These are phyloP conservation scores for Diceros bicornis DNA, from an alignment of 2,797 vertebrate species.

Conservation along the genomic window DNA sequence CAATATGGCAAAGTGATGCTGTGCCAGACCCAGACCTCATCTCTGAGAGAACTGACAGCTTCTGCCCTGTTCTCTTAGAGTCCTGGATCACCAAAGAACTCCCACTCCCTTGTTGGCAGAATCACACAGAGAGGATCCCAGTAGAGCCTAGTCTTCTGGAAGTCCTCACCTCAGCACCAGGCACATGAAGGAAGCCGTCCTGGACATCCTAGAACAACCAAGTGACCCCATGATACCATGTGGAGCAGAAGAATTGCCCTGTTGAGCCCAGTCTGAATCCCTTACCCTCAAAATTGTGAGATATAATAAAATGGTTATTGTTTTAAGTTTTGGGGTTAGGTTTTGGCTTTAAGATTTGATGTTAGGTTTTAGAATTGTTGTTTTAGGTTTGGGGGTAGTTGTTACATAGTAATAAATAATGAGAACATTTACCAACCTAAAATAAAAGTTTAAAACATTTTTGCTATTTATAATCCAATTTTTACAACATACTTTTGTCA, in stretches of 20 bases:
- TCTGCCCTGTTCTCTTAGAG: not conserved
- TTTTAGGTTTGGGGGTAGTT: not conserved
- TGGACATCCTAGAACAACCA: not conserved
- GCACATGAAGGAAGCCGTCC: not conserved
- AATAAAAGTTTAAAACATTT: constrained; percentile 52
- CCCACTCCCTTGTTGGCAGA: not conserved
- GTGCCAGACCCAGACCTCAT: not conserved
- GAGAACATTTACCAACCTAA: constrained; percentile 1
- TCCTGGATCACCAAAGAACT: not conserved
- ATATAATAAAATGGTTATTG: constrained; percentile 18
- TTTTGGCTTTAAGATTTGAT: constrained; percentile 20
- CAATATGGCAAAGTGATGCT: not conserved
- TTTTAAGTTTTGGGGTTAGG: not conserved
- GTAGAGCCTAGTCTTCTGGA: not conserved
- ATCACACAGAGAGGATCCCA: not conserved
- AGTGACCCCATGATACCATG: not conserved
- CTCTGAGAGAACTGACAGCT: not conserved
- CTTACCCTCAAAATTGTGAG: constrained; percentile 12
- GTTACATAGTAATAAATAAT: not conserved
- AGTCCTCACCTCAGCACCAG: not conserved
- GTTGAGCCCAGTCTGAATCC: not conserved
- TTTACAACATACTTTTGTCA: constrained; percentile 17
- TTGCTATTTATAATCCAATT: constrained; percentile 46
- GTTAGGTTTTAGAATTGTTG: not conserved
- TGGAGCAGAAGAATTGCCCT: not conserved